phyloP scores from a whole-genome alignment of 2,113 vertebrate species.

The Tenrec ecaudatus region DNA sequence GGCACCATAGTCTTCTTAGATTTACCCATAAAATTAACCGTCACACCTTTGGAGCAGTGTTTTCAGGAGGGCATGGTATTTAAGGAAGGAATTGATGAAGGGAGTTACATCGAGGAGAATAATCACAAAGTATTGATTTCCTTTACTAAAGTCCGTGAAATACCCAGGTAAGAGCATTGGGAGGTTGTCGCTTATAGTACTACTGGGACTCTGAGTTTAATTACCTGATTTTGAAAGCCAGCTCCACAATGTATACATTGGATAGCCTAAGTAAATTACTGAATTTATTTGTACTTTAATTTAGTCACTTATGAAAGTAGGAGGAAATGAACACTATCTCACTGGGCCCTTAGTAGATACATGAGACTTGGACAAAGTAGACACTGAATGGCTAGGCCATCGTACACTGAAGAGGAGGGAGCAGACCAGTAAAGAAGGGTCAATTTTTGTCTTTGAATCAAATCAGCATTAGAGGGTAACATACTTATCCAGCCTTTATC shows the following conservation, averaged over 20 bases:
- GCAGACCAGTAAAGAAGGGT: not conserved
- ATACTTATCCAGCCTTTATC: not conserved
- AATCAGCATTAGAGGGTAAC: not conserved
- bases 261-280: too few species aligned
- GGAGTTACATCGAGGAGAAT: not conserved
- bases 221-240: not conserved
- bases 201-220: not conserved
- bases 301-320: not conserved
- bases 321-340: not conserved
- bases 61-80: not conserved
- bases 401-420: not conserved
- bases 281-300: not conserved
- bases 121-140: not conserved
- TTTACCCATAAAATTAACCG: not conserved
- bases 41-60: not conserved
- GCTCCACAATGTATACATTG: not conserved
- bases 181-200: accelerated
- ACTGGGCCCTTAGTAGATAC: not conserved
- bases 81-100: conserved; percentile 1
- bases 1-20: not conserved
- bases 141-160: not conserved
- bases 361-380: not conserved
- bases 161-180: not conserved
- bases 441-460: conserved; percentile 14
- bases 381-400: not conserved